These are phyloP conservation scores for Chlorospingus semifuscus DNA, from an alignment of 2,797 vertebrate species.

Conservation along the genomic window DNA sequence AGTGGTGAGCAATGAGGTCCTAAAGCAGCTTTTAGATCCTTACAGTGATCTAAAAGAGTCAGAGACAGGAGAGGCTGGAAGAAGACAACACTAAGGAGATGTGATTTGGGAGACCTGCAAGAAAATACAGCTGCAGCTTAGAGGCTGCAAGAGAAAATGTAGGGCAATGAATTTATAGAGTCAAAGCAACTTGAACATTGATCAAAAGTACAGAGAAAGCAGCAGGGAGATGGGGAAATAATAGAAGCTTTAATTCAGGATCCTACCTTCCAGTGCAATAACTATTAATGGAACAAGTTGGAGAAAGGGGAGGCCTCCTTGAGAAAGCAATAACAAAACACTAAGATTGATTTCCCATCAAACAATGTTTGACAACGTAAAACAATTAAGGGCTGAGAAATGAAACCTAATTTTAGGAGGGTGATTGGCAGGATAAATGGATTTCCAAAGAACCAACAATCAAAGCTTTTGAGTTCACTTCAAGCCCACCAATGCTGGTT, in stretches of 20 bases:
- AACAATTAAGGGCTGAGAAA: slow-evolving; percentile 5
- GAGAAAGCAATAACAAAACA: neutral
- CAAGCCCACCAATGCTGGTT: neutral
- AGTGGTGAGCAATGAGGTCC: neutral
- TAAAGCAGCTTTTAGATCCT: neutral
- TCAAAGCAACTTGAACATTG: neutral
- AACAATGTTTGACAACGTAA: slow-evolving; percentile 10
- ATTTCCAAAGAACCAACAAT: neutral
- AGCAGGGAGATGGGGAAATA: slow-evolving; percentile 1
- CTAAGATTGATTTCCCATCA: slow-evolving; percentile 40
- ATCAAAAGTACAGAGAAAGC: slow-evolving; percentile 27
- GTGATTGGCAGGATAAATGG: neutral
- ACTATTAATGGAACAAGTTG: slow-evolving; percentile 22
- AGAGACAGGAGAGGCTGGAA: neutral
- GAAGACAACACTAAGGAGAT: neutral
- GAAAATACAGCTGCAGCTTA: slow-evolving; percentile 10
- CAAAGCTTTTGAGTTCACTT: neutral
- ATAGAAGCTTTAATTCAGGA: slow-evolving; percentile 21
- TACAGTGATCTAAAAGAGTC: neutral
- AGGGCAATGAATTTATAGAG: slow-evolving; percentile 6
- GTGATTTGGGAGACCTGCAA: neutral
- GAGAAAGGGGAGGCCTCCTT: neutral
- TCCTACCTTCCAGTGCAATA: slow-evolving; percentile 12
- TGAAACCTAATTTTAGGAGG: neutral
- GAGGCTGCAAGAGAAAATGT: slow-evolving; percentile 12